Percentiles rank a stretch among this genome's conserved stretches.
These are phyloP conservation scores for Hypomecis atomaria DNA, from an alignment of 2,888 invertebrate genomes.

Conservation along the genomic window DNA sequence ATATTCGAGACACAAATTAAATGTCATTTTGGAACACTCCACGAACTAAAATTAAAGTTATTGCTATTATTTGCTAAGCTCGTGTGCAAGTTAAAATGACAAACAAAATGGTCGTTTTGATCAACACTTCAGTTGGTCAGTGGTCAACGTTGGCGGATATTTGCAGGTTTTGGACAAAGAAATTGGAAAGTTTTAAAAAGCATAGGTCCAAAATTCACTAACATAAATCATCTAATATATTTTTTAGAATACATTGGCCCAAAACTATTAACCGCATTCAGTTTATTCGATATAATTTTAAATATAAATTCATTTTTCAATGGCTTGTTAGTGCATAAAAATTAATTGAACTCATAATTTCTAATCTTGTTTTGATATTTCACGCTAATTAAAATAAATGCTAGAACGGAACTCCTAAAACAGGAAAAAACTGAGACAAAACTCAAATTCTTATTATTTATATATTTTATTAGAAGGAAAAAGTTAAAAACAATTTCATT, in stretches of 20 bases:
- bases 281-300: no score
- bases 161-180: conserved; percentile 8
- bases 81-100: conserved; percentile 39
- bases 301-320: neutral
- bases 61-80: conserved; percentile 38
- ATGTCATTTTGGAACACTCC: conserved; percentile 61
- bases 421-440: conserved; percentile 26
- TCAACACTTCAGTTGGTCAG: conserved; percentile 27
- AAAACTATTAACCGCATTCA: neutral
- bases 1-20: conserved; percentile 60
- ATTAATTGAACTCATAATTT: no score
- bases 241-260: neutral
- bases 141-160: conserved; percentile 18
- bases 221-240: no score
- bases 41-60: conserved; percentile 36
- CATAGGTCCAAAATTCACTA: neutral
- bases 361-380: no score
- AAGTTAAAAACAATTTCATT: conserved; percentile 19
- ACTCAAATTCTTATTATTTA: conserved; percentile 15
- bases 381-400: conserved; percentile 22
- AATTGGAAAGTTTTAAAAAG: neutral
- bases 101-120: conserved; percentile 27
- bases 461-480: conserved; percentile 30
- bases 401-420: conserved; percentile 16
- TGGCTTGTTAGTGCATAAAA: neutral